Evolutionary conservation across 1,140 invertebrate genomes (phyloP).

Genomic region (Leguminivora glycinivorella): DNA sequence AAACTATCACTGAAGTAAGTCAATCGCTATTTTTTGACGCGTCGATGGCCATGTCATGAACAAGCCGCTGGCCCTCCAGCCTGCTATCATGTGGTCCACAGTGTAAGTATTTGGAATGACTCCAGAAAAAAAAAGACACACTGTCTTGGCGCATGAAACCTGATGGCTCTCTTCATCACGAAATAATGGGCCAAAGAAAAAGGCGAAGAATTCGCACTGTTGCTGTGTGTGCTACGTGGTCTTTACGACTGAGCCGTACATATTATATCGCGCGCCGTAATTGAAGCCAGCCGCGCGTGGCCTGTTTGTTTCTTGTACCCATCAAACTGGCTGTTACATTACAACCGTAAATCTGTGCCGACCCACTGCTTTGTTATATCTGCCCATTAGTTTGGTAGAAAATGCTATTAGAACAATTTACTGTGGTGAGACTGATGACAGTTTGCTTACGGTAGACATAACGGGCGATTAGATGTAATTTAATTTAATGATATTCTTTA

Average conservation of each 20-base stretch:
- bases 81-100: no score
- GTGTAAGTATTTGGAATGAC: no score
- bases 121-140: no score
- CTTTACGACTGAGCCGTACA: constrained; percentile 42
- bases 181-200: no score
- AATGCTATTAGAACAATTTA: constrained; percentile 22
- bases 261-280: constrained; percentile 45
- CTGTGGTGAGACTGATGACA: constrained; percentile 24
- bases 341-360: constrained; percentile 39
- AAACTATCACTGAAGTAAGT: no score
- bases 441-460: constrained; percentile 14
- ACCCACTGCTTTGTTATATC: constrained; percentile 32
- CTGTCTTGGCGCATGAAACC: no score
- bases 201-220: no score
- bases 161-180: no score
- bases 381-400: constrained; percentile 21
- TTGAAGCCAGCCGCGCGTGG: constrained; percentile 53
- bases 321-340: constrained; percentile 44
- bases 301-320: constrained; percentile 45
- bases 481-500: not conserved
- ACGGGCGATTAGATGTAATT: not conserved
- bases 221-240: constrained; percentile 17
- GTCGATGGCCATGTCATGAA: no score
- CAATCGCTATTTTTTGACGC: no score
- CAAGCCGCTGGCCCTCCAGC: no score